A percentile compares a stretch with the other conserved stretches of the same genome.
Conservation (phyloP, 2,113 vertebrate genomes). For the Otocyon megalotis region DNA sequence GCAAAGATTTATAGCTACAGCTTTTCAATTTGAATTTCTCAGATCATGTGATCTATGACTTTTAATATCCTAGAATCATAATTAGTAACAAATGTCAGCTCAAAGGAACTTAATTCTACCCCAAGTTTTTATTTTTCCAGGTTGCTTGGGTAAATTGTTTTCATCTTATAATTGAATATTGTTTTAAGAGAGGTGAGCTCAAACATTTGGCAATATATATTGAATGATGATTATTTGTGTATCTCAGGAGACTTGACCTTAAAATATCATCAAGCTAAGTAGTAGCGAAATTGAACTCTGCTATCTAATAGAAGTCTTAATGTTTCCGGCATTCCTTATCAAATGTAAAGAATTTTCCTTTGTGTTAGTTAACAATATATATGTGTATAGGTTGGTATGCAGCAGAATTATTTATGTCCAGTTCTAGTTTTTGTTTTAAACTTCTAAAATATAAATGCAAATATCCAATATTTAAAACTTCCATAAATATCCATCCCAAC, state of each 20-base stretch:
- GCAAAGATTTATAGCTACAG: background rate
- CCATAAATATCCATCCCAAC: background rate
- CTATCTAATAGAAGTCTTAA: background rate
- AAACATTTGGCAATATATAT: constrained; percentile 17
- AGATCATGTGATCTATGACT: background rate
- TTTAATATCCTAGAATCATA: background rate
- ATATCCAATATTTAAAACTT: background rate
- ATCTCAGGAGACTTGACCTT: background rate
- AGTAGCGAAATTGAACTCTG: constrained; percentile 7
- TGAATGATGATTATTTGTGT: constrained; percentile 16
- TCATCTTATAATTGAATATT: constrained; percentile 38
- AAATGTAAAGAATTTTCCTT: background rate
- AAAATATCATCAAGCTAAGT: constrained; percentile 39
- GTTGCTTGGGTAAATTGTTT: constrained; percentile 43
- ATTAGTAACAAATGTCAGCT: background rate
- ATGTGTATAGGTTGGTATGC: background rate
- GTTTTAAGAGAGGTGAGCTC: constrained; percentile 35
- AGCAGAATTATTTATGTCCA: background rate
- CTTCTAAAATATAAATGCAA: constrained; percentile 21
- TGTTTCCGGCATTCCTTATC: background rate
- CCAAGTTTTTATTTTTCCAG: background rate
- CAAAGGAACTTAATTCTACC: background rate
- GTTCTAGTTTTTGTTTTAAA: constrained; percentile 32
- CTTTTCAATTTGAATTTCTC: background rate
- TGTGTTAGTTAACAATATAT: background rate